A percentile compares a stretch with the other conserved stretches of the same genome.
Conservation (phyloP, 2,888 invertebrate species). For the Diarsia mendica region DNA sequence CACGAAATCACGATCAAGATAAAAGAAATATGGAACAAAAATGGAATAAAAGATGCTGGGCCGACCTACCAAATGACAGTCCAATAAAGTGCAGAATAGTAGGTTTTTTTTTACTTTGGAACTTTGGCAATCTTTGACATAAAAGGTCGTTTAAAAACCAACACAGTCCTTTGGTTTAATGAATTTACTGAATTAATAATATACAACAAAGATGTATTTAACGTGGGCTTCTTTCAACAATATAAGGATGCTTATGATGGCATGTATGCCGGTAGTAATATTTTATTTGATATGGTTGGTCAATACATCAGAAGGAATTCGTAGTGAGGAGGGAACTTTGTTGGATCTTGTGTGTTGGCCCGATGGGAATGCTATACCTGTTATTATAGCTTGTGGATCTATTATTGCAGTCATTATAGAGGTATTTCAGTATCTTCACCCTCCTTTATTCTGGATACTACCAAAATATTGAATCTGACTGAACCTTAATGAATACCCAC, state of each 20-base stretch:
- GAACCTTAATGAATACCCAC: too few species aligned
- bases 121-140: background rate
- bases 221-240: slow-evolving; percentile 88
- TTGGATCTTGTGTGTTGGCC: slow-evolving; percentile 87
- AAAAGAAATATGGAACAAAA: too few species aligned
- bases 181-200: background rate
- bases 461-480: background rate
- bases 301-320: slow-evolving; percentile 86
- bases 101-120: background rate
- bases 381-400: slow-evolving; percentile 84
- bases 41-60: background rate
- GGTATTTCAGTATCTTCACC: slow-evolving; percentile 72
- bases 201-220: slow-evolving; percentile 75
- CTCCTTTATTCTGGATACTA: background rate
- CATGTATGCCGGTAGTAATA: slow-evolving; percentile 86
- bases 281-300: slow-evolving; percentile 87
- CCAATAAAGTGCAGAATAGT: too few species aligned
- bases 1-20: too few species aligned
- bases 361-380: slow-evolving; percentile 87
- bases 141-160: background rate
- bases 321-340: slow-evolving; percentile 86
- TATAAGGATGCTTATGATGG: slow-evolving; percentile 85
- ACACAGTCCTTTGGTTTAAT: background rate
- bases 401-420: slow-evolving; percentile 85
- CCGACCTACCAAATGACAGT: too few species aligned